Evolutionary conservation across 2,888 invertebrate species (phyloP), one percentile per base, ranked within the genome.

Genomic region (Fabriciana adippe): DNA sequence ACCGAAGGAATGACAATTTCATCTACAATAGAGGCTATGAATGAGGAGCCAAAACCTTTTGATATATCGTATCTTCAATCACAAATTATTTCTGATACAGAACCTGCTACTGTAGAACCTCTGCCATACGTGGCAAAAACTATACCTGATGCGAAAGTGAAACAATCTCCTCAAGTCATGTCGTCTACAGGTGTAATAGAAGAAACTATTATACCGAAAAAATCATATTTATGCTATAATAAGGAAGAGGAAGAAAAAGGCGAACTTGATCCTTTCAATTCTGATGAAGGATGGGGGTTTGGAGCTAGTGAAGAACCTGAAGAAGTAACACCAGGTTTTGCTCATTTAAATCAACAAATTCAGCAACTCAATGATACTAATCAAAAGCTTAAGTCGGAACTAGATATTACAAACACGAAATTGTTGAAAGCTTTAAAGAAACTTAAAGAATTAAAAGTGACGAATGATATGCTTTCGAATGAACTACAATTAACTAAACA

Each of bases 351-450:
- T 76, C 93, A 94, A 62, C 92, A 93, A 76, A 90, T 96, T n/a
- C 84, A 90, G 41, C 90, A 93, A 65, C 86, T 96, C 6, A 93
- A 94, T 75, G 82, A 88, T 1, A 94, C 95, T 71, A 93, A 94
- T 70, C 92, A 94, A 18, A 87, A 89, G 55, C 83, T 95, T 21
- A 88, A 93, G 67, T 92, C 94, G 65, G 96, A 96, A 75, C 92
- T 96, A 11, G 93, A 94, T 72, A 89, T 94, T 41, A 88, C 94
- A 69, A 95, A 96, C 82, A 86, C 94, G 0, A 97, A 97, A 81
- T 94, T 95, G 45, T 94, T 95, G 1, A 97, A 97, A 88, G 93
- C 97, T 73, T 90, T 98, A 75, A 96, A 96, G 78, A 98, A 97
- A 84, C 87, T 98, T 55, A 98, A 97, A 84, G 96, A 97, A 80